Evolutionary conservation across 2,113 vertebrate species (phyloP), one percentile per base, ranked within the genome.

Genomic region (Onychorhynchus coronatus): DNA sequence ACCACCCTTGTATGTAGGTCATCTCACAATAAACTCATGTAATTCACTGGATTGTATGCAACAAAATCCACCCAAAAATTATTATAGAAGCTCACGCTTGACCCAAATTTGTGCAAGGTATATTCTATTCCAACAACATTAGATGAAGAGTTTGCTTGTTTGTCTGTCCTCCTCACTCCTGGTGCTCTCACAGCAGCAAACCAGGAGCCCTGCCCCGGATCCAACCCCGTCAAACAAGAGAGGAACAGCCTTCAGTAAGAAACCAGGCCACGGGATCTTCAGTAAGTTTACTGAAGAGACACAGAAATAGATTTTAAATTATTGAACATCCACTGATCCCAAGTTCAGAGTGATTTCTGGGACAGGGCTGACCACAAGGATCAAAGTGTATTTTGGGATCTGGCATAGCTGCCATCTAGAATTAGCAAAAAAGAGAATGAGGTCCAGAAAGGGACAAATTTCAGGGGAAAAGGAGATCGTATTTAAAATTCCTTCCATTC

Each of bases 401-500:
- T 47, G 20, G 30, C 30, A 35, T 9, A 46, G 33, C 1, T 50
- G 23, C 28, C 83, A 50, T 35, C 24, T 21, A 72, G 73, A 93
- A 85, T 83, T n/a, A 50, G 89, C 31, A 85, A 75, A 87, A 87
- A 63, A 25, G 25, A 91, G 41, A 70, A 18, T 33, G n/a, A 28
- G 44, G 49, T 25, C 44, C 35, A 79, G 35, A 75, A 88, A 71
- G 22, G 39, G 42, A 70, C 46, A 80, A 81, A 44, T 49, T 30
- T 46, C 62, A 71, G 61, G 17, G 55, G 20, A 72, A 94, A 81
- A 22, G 17, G 35, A 68, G 52, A 76, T 70, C 52, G 58, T 80
- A 68, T 53, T 93, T 91, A 68, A 81, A 95, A 94, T 97, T 91
- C 91, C 56, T 95, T 88, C 91, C 72, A 82, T 96, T 93, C 89